Base-by-base conservation (phyloP, 2,888 invertebrate genomes). In the Microctonus hyperodae region DNA sequence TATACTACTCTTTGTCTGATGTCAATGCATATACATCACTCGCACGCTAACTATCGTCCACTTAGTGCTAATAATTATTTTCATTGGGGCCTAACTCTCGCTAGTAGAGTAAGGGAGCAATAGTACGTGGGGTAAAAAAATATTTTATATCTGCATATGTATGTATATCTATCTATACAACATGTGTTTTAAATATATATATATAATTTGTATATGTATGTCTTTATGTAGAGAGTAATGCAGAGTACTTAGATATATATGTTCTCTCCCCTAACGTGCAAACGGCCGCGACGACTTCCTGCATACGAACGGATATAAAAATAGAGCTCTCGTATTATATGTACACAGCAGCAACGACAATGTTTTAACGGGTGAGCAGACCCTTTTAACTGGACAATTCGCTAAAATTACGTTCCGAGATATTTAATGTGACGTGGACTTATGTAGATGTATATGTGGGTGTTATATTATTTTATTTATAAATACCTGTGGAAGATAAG, bases 21-120 rank as follows among this genome's bases (percentile, higher is more conserved):
- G 37, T 56, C 50, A n/a, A 13, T 28, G 22, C 28, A 51, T 35
- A 20, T 62, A 62, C 62, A 56, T 59, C 65, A 37, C 51, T 65
- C 64, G 25, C 44, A 63, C 61, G 62, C 62, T 69, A 59, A 82
- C 81, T 78, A 81, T 79, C 63, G 78, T 79, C 82, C 83, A 82
- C 83, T 83, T 83, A 82, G 81, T 80, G 81, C 78, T 82, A 83
- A 83, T 83, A 82, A 84, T 84, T 84, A 83, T 83, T 82, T 83
- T 79, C 80, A 82, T 84, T 82, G 83, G 82, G 80, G 73, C 76
- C 76, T 74, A 70, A 74, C 70, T 58, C 20, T 51, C 50, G 58
- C 37, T 13, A 59, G 28, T 33, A 59, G 13, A 59, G 28, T 33
- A 59, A 59, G 59, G 59, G 59, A 59, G 44, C n/a, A 11, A 37